Percentiles rank a stretch among this genome's conserved stretches.
These are phyloP conservation scores for Prunella strophiata DNA, from an alignment of 2,797 vertebrate genomes.

Conservation along the genomic window DNA sequence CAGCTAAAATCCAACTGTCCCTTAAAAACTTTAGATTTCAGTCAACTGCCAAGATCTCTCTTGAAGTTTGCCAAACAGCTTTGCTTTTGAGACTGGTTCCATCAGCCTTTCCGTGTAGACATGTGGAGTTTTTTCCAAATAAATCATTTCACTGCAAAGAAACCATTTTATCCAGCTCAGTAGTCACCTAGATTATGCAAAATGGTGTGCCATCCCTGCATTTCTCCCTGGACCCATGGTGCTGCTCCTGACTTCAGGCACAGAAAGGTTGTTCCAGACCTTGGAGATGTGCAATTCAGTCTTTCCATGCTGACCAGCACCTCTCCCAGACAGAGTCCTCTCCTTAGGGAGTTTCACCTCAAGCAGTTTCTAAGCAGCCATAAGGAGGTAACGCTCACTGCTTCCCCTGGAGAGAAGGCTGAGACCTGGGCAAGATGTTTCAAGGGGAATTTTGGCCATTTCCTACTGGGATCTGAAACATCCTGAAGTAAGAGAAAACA, in stretches of 20 bases:
- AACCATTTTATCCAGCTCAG: background rate
- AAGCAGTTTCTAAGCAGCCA: background rate
- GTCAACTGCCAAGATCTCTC: slow-evolving; percentile 14
- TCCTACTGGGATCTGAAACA: background rate
- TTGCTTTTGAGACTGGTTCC: slow-evolving; percentile 13
- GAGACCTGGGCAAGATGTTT: background rate
- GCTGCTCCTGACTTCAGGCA: background rate
- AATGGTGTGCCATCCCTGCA: background rate
- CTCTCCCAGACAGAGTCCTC: background rate
- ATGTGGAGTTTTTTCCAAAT: background rate
- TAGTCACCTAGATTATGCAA: background rate
- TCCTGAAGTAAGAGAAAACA: background rate
- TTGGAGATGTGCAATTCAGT: background rate
- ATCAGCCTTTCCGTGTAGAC: background rate
- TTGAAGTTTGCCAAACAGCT: background rate
- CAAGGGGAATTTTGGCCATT: background rate
- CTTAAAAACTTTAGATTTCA: slow-evolving; percentile 33
- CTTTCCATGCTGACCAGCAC: background rate
- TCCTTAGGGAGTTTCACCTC: background rate
- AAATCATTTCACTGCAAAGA: background rate
- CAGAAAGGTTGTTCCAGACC: background rate
- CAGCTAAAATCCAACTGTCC: slow-evolving; percentile 30
- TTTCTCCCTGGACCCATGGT: background rate
- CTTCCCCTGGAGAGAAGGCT: background rate
- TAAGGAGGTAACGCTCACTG: background rate